A percentile compares a stretch with the other conserved stretches of the same genome.
These are phyloP conservation scores for Carpatolechia fugitivella DNA, from an alignment of 2,888 invertebrate genomes.

Conservation along the genomic window DNA sequence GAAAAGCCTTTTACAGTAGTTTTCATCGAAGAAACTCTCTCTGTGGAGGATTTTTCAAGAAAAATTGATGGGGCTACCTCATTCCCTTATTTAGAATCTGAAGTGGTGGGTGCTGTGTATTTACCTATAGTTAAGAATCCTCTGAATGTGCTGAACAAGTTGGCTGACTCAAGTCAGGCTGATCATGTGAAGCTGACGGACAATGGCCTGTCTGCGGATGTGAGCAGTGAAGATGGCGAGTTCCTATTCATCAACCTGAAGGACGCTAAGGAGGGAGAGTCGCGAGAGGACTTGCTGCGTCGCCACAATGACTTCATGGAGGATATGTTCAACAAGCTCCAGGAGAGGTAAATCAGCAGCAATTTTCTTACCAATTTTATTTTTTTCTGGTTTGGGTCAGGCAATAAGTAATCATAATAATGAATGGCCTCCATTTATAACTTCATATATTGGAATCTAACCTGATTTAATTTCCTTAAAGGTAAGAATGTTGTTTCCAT, in stretches of 20 bases:
- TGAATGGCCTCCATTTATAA: no score
- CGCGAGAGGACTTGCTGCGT: slow-evolving; percentile 73
- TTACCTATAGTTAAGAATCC: slow-evolving; percentile 82
- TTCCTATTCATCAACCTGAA: slow-evolving; percentile 78
- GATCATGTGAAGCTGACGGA: slow-evolving; percentile 60
- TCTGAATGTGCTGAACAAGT: slow-evolving; percentile 70
- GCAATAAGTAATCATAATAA: no score
- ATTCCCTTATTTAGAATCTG: slow-evolving; percentile 57
- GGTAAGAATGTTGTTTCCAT: no score
- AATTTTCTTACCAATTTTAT: no score
- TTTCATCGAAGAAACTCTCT: slow-evolving; percentile 76
- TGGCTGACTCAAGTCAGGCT: slow-evolving; percentile 58
- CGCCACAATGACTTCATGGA: slow-evolving; percentile 81
- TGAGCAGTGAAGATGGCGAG: slow-evolving; percentile 62
- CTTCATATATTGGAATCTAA: no score
- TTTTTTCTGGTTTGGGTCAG: no score
- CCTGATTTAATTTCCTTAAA: no score
- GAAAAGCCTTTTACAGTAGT: slow-evolving; percentile 64
- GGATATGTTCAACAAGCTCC: slow-evolving; percentile 69
- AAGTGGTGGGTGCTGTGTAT: slow-evolving; percentile 66
- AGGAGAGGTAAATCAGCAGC: slow-evolving; percentile 42
- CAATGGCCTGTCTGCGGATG: slow-evolving; percentile 52
- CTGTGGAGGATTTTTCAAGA: slow-evolving; percentile 79
- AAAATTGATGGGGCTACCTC: slow-evolving; percentile 58
- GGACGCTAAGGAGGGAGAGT: slow-evolving; percentile 78